Evolutionary conservation across 2,888 invertebrate genomes (phyloP).

Genomic region (Cremastinae sp.): DNA sequence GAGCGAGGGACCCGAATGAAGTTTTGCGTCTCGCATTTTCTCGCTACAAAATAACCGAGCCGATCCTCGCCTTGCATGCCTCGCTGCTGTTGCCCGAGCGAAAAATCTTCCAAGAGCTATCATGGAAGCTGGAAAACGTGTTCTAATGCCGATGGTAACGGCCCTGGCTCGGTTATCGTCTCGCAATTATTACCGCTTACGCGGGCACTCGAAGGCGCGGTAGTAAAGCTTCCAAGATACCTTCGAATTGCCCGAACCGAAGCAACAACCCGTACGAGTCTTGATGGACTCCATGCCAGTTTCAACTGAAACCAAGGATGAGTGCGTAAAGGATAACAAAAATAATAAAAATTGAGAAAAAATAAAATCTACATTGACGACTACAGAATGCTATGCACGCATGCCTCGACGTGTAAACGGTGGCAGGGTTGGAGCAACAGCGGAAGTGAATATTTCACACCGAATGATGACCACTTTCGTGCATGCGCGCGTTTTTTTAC

Average conservation of each 20-base stretch:
- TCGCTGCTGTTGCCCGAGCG: slow-evolving; percentile 21
- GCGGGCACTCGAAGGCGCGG: slow-evolving; percentile 65
- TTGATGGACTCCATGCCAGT: no score
- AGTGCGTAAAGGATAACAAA: no score
- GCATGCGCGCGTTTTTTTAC: slow-evolving; percentile 19
- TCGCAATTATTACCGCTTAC: slow-evolving; percentile 75
- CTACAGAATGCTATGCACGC: slow-evolving; percentile 36
- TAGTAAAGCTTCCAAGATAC: slow-evolving; percentile 66
- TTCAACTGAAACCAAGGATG: no score
- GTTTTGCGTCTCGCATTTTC: slow-evolving; percentile 26
- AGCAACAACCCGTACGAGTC: slow-evolving; percentile 33
- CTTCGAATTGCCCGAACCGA: slow-evolving; percentile 65
- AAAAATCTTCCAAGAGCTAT: slow-evolving; percentile 28
- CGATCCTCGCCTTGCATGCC: slow-evolving; percentile 20
- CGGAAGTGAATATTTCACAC: slow-evolving; percentile 52
- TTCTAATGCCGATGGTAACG: slow-evolving; percentile 70
- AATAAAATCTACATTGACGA: not conserved
- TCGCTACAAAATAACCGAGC: slow-evolving; percentile 57
- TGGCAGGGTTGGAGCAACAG: not conserved
- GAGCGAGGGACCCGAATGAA: slow-evolving; percentile 51
- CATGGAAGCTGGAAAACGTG: slow-evolving; percentile 45
- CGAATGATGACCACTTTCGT: slow-evolving; percentile 25
- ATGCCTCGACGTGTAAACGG: no score
- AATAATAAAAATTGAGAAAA: no score
- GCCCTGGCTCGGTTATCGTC: slow-evolving; percentile 67